Evolutionary conservation across 2,888 invertebrate species (phyloP).

Genomic region (Odontomyia ornata): DNA sequence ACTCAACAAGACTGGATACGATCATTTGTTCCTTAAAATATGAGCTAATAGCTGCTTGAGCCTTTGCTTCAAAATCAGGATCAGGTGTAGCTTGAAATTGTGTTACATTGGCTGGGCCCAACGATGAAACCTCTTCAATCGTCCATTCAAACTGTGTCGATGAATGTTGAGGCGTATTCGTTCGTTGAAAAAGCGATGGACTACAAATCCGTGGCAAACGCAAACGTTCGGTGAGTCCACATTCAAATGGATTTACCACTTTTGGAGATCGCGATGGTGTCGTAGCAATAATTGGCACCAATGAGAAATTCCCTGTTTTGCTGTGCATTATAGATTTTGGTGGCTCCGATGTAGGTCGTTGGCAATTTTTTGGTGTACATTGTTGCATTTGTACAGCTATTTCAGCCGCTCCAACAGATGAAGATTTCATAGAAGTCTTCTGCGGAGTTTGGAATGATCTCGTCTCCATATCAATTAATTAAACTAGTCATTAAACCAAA

Average conservation of each 20-base stretch:
- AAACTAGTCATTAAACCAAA: constrained; percentile 10
- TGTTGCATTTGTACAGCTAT: not conserved
- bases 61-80: constrained; percentile 69
- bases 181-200: constrained; percentile 61
- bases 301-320: constrained; percentile 50
- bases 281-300: constrained; percentile 60
- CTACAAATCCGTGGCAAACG: constrained; percentile 73
- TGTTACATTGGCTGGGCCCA: constrained; percentile 71
- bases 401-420: too few relatives aligned
- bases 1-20: constrained; percentile 63
- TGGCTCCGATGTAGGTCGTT: constrained; percentile 4
- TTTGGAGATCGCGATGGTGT: constrained; percentile 67
- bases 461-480: constrained; percentile 30
- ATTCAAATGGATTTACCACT: constrained; percentile 72
- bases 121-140: constrained; percentile 73
- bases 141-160: constrained; percentile 72
- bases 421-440: constrained; percentile 37
- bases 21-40: constrained; percentile 63
- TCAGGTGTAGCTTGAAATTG: constrained; percentile 67
- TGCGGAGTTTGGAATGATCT: constrained; percentile 45
- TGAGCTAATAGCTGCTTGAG: constrained; percentile 70
- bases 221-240: constrained; percentile 68
- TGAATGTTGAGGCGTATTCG: constrained; percentile 58
- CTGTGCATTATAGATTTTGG: constrained; percentile 37
- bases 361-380: constrained; percentile 27